These are phyloP conservation scores for Acanthosepion pharaonis DNA, from an alignment of 2,888 invertebrate genomes.

Conservation along the genomic window DNA sequence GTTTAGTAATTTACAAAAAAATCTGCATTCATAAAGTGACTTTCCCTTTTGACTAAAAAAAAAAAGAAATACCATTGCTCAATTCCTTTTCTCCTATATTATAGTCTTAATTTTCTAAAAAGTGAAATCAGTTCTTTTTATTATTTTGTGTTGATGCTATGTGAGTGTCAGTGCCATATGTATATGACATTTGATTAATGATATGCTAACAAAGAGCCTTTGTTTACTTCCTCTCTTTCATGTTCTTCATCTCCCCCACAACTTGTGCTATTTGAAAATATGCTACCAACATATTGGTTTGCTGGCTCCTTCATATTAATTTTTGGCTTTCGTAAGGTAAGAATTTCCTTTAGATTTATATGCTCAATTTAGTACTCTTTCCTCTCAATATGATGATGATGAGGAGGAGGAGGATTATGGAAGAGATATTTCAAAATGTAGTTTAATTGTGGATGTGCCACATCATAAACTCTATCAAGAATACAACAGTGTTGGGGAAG, in stretches of 20 bases:
- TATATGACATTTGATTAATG: background rate
- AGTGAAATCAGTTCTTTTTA: background rate
- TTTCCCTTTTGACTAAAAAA: too few species aligned
- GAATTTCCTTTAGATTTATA: conserved; percentile 51
- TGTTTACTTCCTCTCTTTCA: conserved; percentile 46
- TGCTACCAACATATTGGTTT: conserved; percentile 48
- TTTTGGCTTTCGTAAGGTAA: conserved; percentile 67
- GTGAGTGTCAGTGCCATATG: background rate
- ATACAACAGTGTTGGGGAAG: conserved; percentile 42
- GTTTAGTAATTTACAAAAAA: too few species aligned
- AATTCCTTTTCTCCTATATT: background rate
- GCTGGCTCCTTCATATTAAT: conserved; percentile 49
- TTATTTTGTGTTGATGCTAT: background rate
- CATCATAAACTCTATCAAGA: background rate
- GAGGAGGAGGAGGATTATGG: background rate
- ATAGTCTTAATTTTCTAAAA: background rate
- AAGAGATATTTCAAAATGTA: background rate
- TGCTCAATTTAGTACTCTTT: background rate
- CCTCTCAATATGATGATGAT: background rate
- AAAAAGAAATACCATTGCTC: too few species aligned
- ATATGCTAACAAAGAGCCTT: conserved; percentile 5
- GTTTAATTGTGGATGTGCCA: background rate
- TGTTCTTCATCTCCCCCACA: conserved; percentile 43
- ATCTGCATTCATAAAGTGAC: too few species aligned
- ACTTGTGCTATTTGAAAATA: conserved; percentile 34